phyloP scores from a whole-genome alignment of 2,888 invertebrate species.

The Orchesella flavescens region DNA sequence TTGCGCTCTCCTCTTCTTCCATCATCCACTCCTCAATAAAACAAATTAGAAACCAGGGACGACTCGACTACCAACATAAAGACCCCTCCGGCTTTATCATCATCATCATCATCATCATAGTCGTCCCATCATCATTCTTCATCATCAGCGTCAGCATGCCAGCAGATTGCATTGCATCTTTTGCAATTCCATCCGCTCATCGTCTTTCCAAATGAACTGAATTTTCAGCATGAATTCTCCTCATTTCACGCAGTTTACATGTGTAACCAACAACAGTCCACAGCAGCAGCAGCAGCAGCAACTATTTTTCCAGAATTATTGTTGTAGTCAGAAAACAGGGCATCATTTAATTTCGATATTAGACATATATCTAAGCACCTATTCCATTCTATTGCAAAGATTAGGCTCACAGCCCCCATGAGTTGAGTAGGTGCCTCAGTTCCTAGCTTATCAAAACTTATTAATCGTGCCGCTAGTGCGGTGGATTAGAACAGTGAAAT shows the following conservation, averaged over 20 bases:
- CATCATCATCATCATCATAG: constrained; percentile 26
- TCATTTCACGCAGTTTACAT: background rate
- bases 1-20: background rate
- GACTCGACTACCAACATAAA: constrained; percentile 10
- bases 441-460: constrained; percentile 37
- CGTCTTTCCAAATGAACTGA: no score
- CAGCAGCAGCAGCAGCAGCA: background rate
- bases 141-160: no score
- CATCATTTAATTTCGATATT: no score
- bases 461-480: constrained; percentile 26
- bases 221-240: no score
- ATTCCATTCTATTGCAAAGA: background rate
- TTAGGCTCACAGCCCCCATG: background rate
- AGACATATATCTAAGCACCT: no score
- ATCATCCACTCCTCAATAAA: background rate
- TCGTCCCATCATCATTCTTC: no score
- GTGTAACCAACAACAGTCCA: background rate
- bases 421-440: background rate
- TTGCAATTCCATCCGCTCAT: no score
- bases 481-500: constrained; percentile 20
- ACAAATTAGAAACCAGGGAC: constrained; percentile 15
- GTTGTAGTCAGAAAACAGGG: no score
- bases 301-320: no score
- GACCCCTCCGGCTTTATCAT: constrained; percentile 33
- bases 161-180: no score